These are phyloP conservation scores for Ammodramus savannarum DNA, from an alignment of 2,113 vertebrate genomes.

Conservation along the genomic window DNA sequence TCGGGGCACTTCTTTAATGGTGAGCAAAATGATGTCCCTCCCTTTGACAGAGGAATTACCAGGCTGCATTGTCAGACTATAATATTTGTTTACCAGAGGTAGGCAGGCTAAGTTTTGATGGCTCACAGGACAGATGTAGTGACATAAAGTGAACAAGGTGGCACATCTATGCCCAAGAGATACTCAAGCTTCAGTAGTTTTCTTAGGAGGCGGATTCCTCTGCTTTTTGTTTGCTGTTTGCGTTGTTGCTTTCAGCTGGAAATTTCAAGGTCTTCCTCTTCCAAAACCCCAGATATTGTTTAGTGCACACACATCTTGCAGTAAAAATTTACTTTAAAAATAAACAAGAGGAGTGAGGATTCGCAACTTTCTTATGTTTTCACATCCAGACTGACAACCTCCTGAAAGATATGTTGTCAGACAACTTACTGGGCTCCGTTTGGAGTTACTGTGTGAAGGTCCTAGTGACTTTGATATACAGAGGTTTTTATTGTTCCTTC, in stretches of 20 bases:
- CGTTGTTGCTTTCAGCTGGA: not conserved
- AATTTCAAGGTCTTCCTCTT: not conserved
- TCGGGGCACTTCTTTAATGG: not conserved
- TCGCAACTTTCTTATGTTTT: not conserved
- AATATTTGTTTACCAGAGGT: not conserved
- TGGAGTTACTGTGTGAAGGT: not conserved
- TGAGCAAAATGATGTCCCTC: not conserved
- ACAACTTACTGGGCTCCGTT: not conserved
- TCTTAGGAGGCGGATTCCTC: not conserved
- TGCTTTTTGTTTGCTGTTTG: not conserved
- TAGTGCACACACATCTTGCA: not conserved
- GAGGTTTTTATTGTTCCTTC: conserved; percentile 45
- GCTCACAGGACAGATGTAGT: not conserved
- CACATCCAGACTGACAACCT: not conserved
- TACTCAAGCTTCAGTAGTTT: not conserved
- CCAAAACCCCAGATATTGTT: not conserved
- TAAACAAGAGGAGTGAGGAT: not conserved
- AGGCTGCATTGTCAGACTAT: not conserved
- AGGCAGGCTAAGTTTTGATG: not conserved
- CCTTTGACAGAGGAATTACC: not conserved
- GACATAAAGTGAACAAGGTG: not conserved
- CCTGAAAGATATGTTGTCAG: not conserved
- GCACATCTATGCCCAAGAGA: not conserved
- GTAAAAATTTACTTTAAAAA: not conserved
- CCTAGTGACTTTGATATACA: conserved; percentile 14